These are phyloP conservation scores for Cosmorhoe ocellata DNA, from an alignment of 2,888 invertebrate genomes.

Conservation along the genomic window DNA sequence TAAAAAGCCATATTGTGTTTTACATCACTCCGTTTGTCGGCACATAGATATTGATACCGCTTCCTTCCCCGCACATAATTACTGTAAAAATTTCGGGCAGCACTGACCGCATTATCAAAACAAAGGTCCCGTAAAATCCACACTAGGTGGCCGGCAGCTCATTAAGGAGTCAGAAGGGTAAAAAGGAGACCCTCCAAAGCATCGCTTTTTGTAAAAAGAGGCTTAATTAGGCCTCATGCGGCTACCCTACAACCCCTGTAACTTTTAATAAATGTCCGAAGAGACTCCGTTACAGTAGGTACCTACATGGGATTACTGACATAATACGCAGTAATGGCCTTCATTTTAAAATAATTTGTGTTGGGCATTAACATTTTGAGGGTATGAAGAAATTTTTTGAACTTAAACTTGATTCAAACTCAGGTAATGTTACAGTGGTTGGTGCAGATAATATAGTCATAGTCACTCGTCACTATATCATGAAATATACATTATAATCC, in stretches of 20 bases:
- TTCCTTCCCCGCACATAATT: slow-evolving; percentile 41
- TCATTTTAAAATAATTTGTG: slow-evolving; percentile 27
- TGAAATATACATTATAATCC: too few species aligned
- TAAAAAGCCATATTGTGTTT: slow-evolving; percentile 2
- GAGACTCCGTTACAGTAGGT: slow-evolving; percentile 64
- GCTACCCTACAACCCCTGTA: slow-evolving; percentile 77
- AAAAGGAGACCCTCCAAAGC: slow-evolving; percentile 64
- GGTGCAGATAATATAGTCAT: too few species aligned
- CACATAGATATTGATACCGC: slow-evolving; percentile 21
- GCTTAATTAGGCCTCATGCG: slow-evolving; percentile 82
- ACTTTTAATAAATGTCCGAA: slow-evolving; percentile 82
- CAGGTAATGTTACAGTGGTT: too few species aligned
- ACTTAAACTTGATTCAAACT: too few species aligned
- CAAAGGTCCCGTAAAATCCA: slow-evolving; percentile 66
- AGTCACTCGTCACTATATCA: too few species aligned
- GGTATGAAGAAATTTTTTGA: not conserved
- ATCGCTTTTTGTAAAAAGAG: slow-evolving; percentile 78
- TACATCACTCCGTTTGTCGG: not conserved
- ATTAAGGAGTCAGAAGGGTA: slow-evolving; percentile 80
- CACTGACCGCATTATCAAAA: slow-evolving; percentile 61
- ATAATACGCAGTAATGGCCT: slow-evolving; percentile 35
- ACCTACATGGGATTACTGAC: slow-evolving; percentile 37
- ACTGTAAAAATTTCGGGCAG: slow-evolving; percentile 48
- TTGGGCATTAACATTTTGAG: not conserved
- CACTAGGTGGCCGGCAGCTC: slow-evolving; percentile 74